Percentiles rank a stretch among this genome's conserved stretches.
These are phyloP conservation scores for Psilopsiagon aurifrons DNA, from an alignment of 2,113 vertebrate genomes.

Conservation along the genomic window DNA sequence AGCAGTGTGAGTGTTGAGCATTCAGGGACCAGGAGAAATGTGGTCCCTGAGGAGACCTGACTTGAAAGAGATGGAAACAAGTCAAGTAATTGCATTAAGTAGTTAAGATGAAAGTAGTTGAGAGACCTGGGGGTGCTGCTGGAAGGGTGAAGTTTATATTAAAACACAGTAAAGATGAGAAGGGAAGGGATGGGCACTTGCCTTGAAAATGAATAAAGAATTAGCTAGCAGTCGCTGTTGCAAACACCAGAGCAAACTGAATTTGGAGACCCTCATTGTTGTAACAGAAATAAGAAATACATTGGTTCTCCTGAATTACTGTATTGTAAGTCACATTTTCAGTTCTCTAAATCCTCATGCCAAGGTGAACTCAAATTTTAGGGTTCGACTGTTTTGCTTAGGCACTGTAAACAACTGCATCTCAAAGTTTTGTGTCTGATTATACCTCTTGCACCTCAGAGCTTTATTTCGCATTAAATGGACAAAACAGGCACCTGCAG, in stretches of 20 bases:
- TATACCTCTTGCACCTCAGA: neutral
- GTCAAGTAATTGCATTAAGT: neutral
- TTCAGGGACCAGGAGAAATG: neutral
- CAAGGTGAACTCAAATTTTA: neutral
- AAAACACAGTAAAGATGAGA: neutral
- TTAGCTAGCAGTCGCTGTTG: neutral
- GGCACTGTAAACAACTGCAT: neutral
- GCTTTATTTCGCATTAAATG: neutral
- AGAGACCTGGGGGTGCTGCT: neutral
- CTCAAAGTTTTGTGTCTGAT: neutral
- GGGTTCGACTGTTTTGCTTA: neutral
- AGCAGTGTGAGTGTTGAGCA: neutral
- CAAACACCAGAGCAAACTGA: neutral
- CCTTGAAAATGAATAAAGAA: neutral
- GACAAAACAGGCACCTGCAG: slow-evolving; percentile 4
- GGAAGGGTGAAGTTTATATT: neutral
- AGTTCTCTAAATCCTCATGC: neutral
- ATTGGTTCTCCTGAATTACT: neutral
- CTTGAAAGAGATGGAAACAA: accelerated
- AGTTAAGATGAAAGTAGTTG: neutral
- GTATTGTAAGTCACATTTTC: neutral
- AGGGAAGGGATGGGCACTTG: neutral
- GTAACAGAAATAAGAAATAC: neutral
- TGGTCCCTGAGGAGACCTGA: neutral
- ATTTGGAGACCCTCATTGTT: neutral